Evolutionary conservation across 2,797 vertebrate genomes (phyloP), one percentile per base, ranked within the genome.

Genomic region (Paguma larvata): DNA sequence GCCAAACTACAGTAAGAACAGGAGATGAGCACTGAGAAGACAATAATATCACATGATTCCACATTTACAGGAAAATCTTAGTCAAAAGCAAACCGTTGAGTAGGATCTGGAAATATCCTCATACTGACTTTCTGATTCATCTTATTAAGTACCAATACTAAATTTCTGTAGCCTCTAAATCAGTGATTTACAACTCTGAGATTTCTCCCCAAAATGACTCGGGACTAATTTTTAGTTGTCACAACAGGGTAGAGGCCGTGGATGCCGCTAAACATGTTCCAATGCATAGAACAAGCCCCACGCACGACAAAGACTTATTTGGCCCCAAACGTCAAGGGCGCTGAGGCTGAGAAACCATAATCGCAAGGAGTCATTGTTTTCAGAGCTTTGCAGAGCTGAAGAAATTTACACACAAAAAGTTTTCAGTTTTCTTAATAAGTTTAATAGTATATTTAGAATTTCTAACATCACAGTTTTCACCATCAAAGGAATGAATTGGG

Each of bases 391-490:
- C 32, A 94, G 56, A 48, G 38, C 8, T 80, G 34, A 56, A 92
- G 51, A 95, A 85, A 84, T 80, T 82, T 75, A 88, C n/a, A 91
- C 65, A 5, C 56, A 95, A 44, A 89, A 87, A 19, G 41, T 25
- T 85, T 75, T 65, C 84, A 41, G 80, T 62, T 53, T 87, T 93
- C 85, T 65, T 30, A 65, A 56, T 25, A 92, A 62, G 41, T 67
- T 53, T 51, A 79, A 70, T 14, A 87, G 51, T 41, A 67, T 2
- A 41, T 72, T 84, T 53, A 77, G 38, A 85, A 38, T 38, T 72
- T 67, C 59, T 79, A 75, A 86, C 27, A 46, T 83, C 84, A 70
- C 3, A 18, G 4, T 56, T 93, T 87, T 83, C 19, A 86, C 18
- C 70, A 89, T 48, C 3, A 65, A 91, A 96, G 30, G 48, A 94